phyloP scores from a whole-genome alignment of 2,113 vertebrate genomes.

The Cygnus buccinator region DNA sequence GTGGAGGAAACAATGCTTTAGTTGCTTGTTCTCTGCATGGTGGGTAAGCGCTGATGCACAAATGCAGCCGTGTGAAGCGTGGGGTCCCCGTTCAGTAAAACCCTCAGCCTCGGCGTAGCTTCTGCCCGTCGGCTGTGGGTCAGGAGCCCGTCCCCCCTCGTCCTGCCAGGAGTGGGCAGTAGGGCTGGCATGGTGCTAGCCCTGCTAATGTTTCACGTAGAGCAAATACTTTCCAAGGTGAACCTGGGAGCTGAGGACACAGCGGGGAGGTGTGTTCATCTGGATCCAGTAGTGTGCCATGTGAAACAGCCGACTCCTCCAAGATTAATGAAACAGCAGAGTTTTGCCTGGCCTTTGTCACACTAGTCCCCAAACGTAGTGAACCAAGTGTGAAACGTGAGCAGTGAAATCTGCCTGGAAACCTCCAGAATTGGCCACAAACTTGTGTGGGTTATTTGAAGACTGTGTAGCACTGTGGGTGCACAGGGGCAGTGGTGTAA shows the following conservation, averaged over 20 bases:
- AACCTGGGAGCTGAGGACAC: not conserved
- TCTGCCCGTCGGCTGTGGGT: too few species aligned
- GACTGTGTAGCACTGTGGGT: not conserved
- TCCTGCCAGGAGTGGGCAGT: not conserved
- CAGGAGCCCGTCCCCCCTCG: too few species aligned
- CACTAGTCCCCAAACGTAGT: rapidly evolving
- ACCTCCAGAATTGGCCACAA: rapidly evolving
- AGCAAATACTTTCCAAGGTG: not conserved
- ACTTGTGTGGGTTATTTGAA: not conserved
- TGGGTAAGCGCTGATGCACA: too few species aligned
- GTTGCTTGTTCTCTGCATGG: not conserved
- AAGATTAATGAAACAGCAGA: not conserved
- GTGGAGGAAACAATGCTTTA: rapidly evolving
- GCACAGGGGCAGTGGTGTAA: rapidly evolving
- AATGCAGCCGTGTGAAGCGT: rapidly evolving
- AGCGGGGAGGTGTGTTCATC: rapidly evolving
- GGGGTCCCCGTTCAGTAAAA: not conserved
- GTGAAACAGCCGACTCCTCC: not conserved
- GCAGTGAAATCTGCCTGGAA: not conserved
- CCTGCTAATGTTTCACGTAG: conserved; percentile 19
- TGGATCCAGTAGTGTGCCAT: not conserved
- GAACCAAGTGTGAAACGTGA: rapidly evolving
- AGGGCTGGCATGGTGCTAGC: not conserved
- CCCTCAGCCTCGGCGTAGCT: not conserved
- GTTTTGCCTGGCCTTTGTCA: not conserved